Evolutionary conservation across 2,113 vertebrate genomes (phyloP).

Genomic region (Eclectus roratus): DNA sequence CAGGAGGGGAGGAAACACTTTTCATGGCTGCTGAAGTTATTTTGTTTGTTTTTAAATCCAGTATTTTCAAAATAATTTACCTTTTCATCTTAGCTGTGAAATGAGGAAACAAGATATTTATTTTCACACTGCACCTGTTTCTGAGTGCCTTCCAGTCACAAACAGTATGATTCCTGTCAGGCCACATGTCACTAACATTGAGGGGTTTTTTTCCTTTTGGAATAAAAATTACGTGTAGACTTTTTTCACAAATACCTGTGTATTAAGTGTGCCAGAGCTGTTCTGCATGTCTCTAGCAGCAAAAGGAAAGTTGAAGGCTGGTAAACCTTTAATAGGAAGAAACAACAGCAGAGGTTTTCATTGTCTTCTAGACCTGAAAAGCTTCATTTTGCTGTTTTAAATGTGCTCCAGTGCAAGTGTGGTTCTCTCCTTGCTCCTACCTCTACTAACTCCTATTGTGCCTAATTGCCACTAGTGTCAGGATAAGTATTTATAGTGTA

Average conservation of each 20-base stretch:
- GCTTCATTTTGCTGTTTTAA: not conserved
- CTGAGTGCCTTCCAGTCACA: not conserved
- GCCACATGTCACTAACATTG: not conserved
- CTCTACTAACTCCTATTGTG: accelerated
- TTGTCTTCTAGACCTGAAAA: not conserved
- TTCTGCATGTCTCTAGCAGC: not conserved
- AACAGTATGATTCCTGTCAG: not conserved
- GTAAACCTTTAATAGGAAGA: not conserved
- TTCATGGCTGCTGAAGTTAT: not conserved
- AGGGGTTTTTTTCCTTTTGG: not conserved
- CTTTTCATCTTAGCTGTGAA: not conserved
- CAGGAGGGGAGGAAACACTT: accelerated
- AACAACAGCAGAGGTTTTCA: not conserved
- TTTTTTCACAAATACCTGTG: not conserved
- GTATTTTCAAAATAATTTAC: not conserved
- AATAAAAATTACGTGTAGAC: not conserved
- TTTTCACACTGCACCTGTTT: not conserved
- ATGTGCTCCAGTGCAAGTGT: not conserved
- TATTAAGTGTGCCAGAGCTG: not conserved
- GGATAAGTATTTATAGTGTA: not conserved
- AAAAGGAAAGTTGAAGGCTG: not conserved
- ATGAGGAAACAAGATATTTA: not conserved
- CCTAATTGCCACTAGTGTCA: not conserved
- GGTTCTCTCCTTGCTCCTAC: not conserved
- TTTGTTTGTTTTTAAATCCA: not conserved